Evolutionary conservation across 2,888 invertebrate species (phyloP).

Genomic region (Eristalis tenax): DNA sequence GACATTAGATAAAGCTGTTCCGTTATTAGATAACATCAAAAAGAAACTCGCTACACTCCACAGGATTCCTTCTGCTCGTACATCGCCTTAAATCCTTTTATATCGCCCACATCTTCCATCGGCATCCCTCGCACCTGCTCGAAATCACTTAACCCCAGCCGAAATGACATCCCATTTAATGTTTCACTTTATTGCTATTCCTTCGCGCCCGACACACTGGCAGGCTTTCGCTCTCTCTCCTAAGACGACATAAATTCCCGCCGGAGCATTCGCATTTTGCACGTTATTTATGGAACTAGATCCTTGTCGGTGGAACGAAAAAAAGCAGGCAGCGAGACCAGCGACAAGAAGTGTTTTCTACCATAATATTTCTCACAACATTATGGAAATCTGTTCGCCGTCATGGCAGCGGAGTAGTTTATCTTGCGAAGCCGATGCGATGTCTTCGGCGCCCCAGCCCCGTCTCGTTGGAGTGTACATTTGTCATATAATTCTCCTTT

Average conservation of each 20-base stretch:
- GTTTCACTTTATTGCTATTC: slow-evolving; percentile 75
- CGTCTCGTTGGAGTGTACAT: slow-evolving; percentile 59
- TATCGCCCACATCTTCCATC: slow-evolving; percentile 29
- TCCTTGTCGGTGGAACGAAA: slow-evolving; percentile 37
- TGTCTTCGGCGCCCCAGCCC: slow-evolving; percentile 14
- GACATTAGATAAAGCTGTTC: slow-evolving; percentile 48
- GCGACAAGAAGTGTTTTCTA: slow-evolving; percentile 56
- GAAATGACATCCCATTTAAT: slow-evolving; percentile 79
- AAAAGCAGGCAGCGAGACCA: neutral
- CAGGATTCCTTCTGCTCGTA: slow-evolving; percentile 6
- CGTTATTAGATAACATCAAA: slow-evolving; percentile 66
- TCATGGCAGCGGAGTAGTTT: slow-evolving; percentile 69
- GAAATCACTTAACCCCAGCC: slow-evolving; percentile 72
- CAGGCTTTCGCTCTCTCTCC: slow-evolving; percentile 48
- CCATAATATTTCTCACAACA: slow-evolving; percentile 72
- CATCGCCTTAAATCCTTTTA: slow-evolving; percentile 45
- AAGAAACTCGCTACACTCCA: slow-evolving; percentile 54
- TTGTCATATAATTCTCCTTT: slow-evolving; percentile 51
- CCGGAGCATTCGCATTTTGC: slow-evolving; percentile 63
- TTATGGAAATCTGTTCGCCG: slow-evolving; percentile 72
- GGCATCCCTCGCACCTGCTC: slow-evolving; percentile 64
- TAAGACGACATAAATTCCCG: slow-evolving; percentile 70
- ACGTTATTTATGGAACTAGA: slow-evolving; percentile 66
- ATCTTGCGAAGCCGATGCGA: slow-evolving; percentile 65
- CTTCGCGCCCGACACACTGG: slow-evolving; percentile 43